Conservation (phyloP, 2,797 vertebrate species). For the Neolamprologus multifasciatus region DNA sequence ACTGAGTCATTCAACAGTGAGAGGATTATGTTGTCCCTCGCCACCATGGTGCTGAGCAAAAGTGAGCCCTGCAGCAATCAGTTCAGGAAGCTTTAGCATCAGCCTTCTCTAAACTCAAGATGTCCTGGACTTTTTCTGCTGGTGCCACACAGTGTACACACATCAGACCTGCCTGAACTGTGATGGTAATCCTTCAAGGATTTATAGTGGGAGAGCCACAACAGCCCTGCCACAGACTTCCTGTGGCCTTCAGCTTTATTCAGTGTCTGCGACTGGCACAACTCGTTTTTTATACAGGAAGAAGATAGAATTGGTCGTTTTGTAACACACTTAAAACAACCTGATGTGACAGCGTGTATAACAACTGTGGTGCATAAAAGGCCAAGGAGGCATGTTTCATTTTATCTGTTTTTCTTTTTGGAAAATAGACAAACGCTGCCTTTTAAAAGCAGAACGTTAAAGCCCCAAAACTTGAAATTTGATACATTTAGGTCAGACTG, state of each 20-base stretch:
- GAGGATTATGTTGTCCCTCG: slow-evolving; percentile 47
- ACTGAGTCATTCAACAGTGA: slow-evolving; percentile 53
- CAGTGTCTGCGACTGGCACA: background rate
- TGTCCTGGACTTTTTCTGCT: slow-evolving; percentile 1
- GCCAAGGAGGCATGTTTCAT: background rate
- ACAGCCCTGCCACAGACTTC: background rate
- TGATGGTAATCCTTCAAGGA: background rate
- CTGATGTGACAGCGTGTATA: background rate
- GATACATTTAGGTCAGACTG: background rate
- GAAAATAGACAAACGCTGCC: background rate
- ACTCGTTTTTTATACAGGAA: background rate
- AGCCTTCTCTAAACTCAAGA: slow-evolving; percentile 12
- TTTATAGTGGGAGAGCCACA: background rate
- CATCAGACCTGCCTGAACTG: background rate
- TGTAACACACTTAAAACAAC: background rate
- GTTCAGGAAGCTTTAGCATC: slow-evolving; percentile 39
- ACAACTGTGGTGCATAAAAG: background rate
- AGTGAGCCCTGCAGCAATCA: slow-evolving; percentile 37
- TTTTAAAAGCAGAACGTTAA: background rate
- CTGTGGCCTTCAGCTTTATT: background rate
- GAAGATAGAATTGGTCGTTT: background rate
- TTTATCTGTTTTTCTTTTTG: background rate
- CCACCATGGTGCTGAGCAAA: slow-evolving; percentile 22
- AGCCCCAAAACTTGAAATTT: background rate
- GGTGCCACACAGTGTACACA: background rate